These are phyloP conservation scores for Epinephelus lanceolatus DNA, from an alignment of 2,113 vertebrate genomes.

Conservation along the genomic window DNA sequence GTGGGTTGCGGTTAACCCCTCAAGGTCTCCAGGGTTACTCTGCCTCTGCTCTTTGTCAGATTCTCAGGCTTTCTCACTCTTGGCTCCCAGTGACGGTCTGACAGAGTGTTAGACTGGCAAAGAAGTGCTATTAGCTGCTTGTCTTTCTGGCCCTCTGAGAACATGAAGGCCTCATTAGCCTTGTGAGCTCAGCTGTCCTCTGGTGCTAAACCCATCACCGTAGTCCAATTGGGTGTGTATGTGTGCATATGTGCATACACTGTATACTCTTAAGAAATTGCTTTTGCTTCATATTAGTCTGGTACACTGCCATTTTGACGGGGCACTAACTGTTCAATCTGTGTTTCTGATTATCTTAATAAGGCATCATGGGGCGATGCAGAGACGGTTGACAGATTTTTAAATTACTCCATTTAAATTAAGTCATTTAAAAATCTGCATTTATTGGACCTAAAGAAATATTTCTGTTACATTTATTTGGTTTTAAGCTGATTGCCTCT, in stretches of 20 bases:
- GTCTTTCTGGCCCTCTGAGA: constrained; percentile 62
- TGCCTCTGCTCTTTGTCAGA: constrained; percentile 77
- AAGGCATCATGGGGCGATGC: neutral
- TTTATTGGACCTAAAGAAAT: constrained; percentile 14
- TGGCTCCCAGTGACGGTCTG: constrained; percentile 49
- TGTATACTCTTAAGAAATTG: constrained; percentile 23
- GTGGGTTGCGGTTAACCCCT: constrained; percentile 78
- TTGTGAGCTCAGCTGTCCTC: constrained; percentile 66
- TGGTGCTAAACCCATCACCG: constrained; percentile 42
- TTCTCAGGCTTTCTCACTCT: constrained; percentile 59
- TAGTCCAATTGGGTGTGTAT: constrained; percentile 41
- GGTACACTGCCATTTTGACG: constrained; percentile 1
- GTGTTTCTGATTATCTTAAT: constrained; percentile 28
- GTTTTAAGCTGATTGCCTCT: neutral
- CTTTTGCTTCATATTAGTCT: constrained; percentile 10
- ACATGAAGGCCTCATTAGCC: constrained; percentile 70
- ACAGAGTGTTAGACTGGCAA: constrained; percentile 53
- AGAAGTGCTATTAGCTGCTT: constrained; percentile 66
- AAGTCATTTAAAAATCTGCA: constrained; percentile 12
- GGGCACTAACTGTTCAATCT: constrained; percentile 16
- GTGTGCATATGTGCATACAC: constrained; percentile 1
- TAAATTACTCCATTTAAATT: neutral
- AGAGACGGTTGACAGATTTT: constrained; percentile 15
- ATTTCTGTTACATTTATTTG: constrained; percentile 18
- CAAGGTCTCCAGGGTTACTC: constrained; percentile 69